These are phyloP conservation scores for Parus major DNA, from an alignment of 2,113 vertebrate species.

Conservation along the genomic window DNA sequence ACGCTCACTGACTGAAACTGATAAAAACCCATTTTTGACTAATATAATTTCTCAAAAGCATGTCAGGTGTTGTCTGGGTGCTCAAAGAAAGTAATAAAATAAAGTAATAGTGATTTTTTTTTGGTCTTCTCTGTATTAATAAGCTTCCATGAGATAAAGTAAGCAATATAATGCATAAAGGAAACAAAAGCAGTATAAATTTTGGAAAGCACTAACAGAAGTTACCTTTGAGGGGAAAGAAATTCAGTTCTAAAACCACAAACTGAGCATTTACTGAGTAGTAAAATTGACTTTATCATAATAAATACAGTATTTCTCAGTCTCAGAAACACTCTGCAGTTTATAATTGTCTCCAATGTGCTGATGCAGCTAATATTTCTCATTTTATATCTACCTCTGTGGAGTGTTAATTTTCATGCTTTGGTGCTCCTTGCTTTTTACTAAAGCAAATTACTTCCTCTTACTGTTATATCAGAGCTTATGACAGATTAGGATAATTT, in stretches of 20 bases:
- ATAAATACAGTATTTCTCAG: not conserved
- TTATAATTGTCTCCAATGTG: conserved; percentile 20
- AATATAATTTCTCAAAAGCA: conserved; percentile 43
- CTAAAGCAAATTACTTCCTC: conserved; percentile 35
- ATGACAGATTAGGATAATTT: conserved; percentile 54
- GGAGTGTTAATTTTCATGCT: conserved; percentile 59
- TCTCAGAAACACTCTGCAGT: not conserved
- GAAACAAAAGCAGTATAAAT: not conserved
- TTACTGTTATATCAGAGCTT: conserved; percentile 29
- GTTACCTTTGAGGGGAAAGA: not conserved
- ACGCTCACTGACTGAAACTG: conserved; percentile 57
- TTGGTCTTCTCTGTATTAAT: not conserved
- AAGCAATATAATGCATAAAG: not conserved
- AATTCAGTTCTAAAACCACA: not conserved
- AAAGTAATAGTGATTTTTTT: not conserved
- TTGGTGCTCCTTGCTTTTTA: conserved; percentile 54
- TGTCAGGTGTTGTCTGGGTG: conserved; percentile 16
- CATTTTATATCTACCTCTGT: conserved; percentile 51
- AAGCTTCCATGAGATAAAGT: conserved; percentile 19
- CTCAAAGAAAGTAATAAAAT: not conserved
- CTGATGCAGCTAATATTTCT: conserved; percentile 61
- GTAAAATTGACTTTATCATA: conserved; percentile 8
- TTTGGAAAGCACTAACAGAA: not conserved
- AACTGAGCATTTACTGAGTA: conserved; percentile 11
- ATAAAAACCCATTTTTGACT: conserved; percentile 26